Conservation (phyloP, 2,888 invertebrate species). For the Athalia circularis region DNA sequence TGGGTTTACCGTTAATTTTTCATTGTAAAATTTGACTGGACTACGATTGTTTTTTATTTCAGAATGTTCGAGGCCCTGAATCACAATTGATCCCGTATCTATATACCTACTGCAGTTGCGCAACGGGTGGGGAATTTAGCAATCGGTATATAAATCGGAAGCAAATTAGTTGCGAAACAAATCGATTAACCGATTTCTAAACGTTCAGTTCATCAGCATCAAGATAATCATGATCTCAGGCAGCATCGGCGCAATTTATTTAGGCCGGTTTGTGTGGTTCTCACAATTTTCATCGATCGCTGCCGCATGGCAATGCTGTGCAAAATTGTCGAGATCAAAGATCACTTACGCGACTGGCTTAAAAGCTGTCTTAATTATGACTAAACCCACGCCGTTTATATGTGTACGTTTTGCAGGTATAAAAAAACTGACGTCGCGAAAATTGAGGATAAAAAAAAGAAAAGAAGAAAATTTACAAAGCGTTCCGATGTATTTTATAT, state of each 20-base stretch:
- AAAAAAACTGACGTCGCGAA: neutral
- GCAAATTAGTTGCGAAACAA: constrained; percentile 31
- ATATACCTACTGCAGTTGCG: no score
- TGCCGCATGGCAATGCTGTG: neutral
- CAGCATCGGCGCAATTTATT: no score
- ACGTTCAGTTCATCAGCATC: neutral
- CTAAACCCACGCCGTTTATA: neutral
- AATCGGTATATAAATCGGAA: neutral
- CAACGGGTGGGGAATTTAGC: no score
- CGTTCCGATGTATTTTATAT: no score
- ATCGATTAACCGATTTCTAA: constrained; percentile 37
- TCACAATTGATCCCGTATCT: neutral
- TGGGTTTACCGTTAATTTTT: neutral
- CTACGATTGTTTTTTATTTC: neutral
- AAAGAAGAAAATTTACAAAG: neutral
- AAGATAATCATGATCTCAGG: no score
- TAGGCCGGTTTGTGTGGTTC: neutral
- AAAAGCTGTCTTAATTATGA: neutral
- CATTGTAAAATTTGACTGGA: neutral
- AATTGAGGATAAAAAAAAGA: neutral
- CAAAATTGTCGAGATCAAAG: constrained; percentile 14
- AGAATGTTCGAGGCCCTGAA: neutral
- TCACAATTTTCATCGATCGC: constrained; percentile 19
- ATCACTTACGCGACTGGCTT: constrained; percentile 19
- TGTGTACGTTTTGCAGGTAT: no score